Evolutionary conservation across 2,797 vertebrate genomes (phyloP), one percentile per base, ranked within the genome.

Genomic region (Typhlichthys subterraneus): DNA sequence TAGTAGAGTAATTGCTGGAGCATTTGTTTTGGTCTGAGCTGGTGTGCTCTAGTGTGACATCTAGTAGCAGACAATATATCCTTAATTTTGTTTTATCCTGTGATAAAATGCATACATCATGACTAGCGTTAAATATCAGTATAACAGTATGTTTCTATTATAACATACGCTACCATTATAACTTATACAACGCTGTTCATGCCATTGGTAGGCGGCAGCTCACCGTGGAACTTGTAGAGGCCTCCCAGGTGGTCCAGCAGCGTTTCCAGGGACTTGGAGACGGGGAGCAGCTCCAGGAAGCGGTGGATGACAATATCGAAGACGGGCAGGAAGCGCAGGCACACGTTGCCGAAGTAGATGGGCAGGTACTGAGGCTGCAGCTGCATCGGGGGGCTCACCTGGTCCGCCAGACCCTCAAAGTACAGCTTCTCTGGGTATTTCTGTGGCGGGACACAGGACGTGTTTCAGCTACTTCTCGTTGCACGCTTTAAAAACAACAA

Each of bases 231-330:
- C 88, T 99, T 99, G 89, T 99, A 99, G 73, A 99, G 89, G 23
- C 97, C 96, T 55, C 98, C 97, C 13, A 99, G 89, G 61, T 99
- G 98, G 86, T 99, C 98, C 69, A 99, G 87, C 61, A 99, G 85
- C 0, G 98, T 99, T 86, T 99, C 98, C 73, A 99, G 80, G 11
- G 97, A 99, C 81, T 99, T 99, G 63, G 97, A 98, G 54, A 99
- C 98, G 0, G 98, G 98, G 66, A 98, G 94, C 47, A 99, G 90
- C 90, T 99, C 98, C 86, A 99, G 91, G 87, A 99, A 99, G 73
- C 98, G 94, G 76, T 99, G 98, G 89, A 99, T 99, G 82, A 99
- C 96, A 48, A 99, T 99, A 85, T 99, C 98, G 61, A 99, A 99
- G 62, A 99, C 97, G 0, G 98, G 98, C 70, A 99, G 91, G 88